These are phyloP conservation scores for Nestor notabilis DNA, from an alignment of 2,113 vertebrate species.

Conservation along the genomic window DNA sequence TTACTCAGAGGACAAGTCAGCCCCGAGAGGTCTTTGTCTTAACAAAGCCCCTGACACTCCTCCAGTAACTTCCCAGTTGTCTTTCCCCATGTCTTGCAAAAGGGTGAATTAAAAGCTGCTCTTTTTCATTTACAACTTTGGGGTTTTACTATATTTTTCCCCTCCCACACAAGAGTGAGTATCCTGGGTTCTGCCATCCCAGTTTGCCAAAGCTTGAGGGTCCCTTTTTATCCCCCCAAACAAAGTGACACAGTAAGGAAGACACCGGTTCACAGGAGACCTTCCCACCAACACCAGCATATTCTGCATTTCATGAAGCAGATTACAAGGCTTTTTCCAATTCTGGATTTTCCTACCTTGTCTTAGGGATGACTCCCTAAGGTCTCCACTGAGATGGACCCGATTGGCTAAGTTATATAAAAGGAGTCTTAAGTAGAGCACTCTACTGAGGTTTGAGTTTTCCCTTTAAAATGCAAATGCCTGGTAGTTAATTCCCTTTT, in stretches of 20 bases:
- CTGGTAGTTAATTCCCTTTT: slow-evolving; percentile 33
- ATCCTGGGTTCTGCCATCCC: neutral
- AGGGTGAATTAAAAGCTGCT: neutral
- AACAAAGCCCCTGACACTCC: neutral
- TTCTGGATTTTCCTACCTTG: neutral
- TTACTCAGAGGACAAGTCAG: neutral
- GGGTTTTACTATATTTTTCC: neutral
- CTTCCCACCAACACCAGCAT: neutral
- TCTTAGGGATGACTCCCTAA: neutral
- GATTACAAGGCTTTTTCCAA: neutral
- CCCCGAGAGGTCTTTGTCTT: neutral
- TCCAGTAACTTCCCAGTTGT: neutral
- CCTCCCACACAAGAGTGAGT: rapidly evolving
- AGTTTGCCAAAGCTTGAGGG: neutral
- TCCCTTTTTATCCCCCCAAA: neutral
- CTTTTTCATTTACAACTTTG: neutral
- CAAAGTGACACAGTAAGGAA: neutral
- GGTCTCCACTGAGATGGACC: neutral
- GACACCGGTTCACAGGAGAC: neutral
- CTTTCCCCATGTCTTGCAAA: neutral
- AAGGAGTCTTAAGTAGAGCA: slow-evolving; percentile 13
- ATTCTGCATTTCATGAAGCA: neutral
- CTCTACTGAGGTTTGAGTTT: slow-evolving; percentile 10
- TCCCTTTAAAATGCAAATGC: slow-evolving; percentile 68
- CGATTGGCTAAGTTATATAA: slow-evolving; percentile 1